Percentiles rank a stretch among this genome's conserved stretches.
Evolutionary conservation across 1,140 invertebrate species (phyloP).

Genomic region (Procambarus virginalis): DNA sequence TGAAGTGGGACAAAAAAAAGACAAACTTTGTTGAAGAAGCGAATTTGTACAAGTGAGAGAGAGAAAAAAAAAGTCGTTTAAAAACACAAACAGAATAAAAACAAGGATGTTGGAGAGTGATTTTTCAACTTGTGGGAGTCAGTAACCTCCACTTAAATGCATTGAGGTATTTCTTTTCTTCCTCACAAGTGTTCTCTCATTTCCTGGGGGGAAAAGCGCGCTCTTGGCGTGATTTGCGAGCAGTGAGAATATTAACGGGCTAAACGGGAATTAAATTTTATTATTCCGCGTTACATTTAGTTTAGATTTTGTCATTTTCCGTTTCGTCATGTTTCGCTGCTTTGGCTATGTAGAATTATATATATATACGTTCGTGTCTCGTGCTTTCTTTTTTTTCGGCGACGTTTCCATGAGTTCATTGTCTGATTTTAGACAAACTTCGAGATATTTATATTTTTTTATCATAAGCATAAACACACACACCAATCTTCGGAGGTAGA

Average conservation of each 20-base stretch:
- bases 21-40: not conserved
- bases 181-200: constrained; percentile 1
- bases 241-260: not conserved
- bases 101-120: not conserved
- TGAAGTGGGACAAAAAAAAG: not conserved
- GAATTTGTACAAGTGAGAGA: not conserved
- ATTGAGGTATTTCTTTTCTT: not conserved
- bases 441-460: too few species aligned
- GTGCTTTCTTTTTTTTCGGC: too few species aligned
- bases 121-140: not conserved
- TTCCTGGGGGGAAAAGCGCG: not conserved
- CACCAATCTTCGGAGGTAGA: too few species aligned
- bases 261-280: not conserved
- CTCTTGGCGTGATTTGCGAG: not conserved
- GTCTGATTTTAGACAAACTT: too few species aligned
- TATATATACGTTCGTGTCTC: too few species aligned
- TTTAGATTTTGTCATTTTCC: too few species aligned
- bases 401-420: too few species aligned
- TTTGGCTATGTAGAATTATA: too few species aligned
- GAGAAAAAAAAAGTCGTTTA: not conserved
- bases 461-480: too few species aligned
- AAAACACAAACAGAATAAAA: not conserved
- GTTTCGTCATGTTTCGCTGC: too few species aligned
- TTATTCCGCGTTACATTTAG: not conserved
- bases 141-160: not conserved